phyloP scores from a whole-genome alignment of 2,113 vertebrate species.

The Trematocara marginatum region DNA sequence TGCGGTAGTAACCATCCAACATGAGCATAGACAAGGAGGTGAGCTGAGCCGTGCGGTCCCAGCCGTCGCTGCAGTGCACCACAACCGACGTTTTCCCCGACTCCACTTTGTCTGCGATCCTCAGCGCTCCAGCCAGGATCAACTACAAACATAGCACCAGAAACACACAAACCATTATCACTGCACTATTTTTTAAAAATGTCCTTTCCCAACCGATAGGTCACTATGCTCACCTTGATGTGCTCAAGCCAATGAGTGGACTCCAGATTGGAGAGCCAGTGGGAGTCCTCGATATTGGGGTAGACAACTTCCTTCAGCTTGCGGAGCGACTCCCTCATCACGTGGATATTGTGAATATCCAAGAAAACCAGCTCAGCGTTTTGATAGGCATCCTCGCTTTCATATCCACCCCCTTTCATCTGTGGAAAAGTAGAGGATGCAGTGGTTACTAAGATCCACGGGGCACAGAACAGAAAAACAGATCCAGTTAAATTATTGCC shows the following conservation, averaged over 20 bases:
- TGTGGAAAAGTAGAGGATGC: slow-evolving; percentile 30
- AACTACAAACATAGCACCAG: slow-evolving; percentile 66
- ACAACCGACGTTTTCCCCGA: slow-evolving; percentile 94
- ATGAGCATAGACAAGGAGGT: slow-evolving; percentile 93
- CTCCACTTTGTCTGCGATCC: slow-evolving; percentile 94
- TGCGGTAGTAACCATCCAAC: slow-evolving; percentile 91
- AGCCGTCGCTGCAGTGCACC: slow-evolving; percentile 95
- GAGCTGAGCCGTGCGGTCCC: slow-evolving; percentile 94
- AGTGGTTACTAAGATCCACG: background rate
- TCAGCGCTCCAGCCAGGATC: slow-evolving; percentile 89
- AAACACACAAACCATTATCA: background rate
- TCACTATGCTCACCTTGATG: no score
- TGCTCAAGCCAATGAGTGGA: no score
- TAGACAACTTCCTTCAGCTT: slow-evolving; percentile 85
- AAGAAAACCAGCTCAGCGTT: slow-evolving; percentile 93
- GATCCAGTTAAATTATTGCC: background rate
- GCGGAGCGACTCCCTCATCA: slow-evolving; percentile 93
- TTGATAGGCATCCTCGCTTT: slow-evolving; percentile 97
- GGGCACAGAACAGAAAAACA: background rate
- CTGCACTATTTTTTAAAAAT: background rate
- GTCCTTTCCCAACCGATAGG: background rate
- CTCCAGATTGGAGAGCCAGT: no score
- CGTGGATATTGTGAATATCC: slow-evolving; percentile 98
- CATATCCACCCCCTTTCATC: slow-evolving; percentile 96
- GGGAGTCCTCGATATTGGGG: no score